Percentiles rank a stretch among this genome's conserved stretches.
These are phyloP conservation scores for Meriones psammophilus DNA, from an alignment of 2,797 vertebrate species.

Conservation along the genomic window DNA sequence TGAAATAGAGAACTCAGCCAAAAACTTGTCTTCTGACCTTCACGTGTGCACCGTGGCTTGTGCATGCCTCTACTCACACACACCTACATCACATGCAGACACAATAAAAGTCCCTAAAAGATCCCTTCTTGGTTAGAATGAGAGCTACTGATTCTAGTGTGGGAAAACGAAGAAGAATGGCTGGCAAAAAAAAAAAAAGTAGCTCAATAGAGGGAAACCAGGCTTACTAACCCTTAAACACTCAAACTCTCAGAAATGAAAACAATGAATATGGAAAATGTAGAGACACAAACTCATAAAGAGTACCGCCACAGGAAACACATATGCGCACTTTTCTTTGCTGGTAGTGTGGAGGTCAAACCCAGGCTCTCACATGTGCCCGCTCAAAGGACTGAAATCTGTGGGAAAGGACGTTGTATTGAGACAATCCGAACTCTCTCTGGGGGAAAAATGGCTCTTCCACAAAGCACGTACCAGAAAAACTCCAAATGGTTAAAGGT, in stretches of 20 bases:
- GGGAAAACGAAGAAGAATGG: background rate
- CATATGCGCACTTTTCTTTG: background rate
- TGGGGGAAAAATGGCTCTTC: background rate
- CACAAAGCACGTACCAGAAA: constrained; percentile 6
- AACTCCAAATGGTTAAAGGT: constrained; percentile 2
- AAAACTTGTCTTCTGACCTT: background rate
- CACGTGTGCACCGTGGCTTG: background rate
- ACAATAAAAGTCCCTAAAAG: background rate
- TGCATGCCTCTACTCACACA: background rate
- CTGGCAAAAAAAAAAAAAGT: background rate
- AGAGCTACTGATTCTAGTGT: background rate
- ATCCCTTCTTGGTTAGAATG: background rate
- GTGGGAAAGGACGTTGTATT: background rate
- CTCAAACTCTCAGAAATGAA: background rate
- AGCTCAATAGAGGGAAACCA: background rate
- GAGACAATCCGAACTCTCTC: background rate
- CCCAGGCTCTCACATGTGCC: background rate
- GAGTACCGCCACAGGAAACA: background rate
- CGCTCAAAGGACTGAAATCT: background rate
- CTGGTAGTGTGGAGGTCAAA: background rate
- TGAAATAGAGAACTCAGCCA: background rate
- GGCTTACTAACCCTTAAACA: background rate
- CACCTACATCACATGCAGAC: background rate
- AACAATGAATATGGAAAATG: background rate
- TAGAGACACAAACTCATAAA: background rate